Evolutionary conservation across 2,113 vertebrate genomes (phyloP), one percentile per base, ranked within the genome.

Genomic region (Microtus ochrogaster): DNA sequence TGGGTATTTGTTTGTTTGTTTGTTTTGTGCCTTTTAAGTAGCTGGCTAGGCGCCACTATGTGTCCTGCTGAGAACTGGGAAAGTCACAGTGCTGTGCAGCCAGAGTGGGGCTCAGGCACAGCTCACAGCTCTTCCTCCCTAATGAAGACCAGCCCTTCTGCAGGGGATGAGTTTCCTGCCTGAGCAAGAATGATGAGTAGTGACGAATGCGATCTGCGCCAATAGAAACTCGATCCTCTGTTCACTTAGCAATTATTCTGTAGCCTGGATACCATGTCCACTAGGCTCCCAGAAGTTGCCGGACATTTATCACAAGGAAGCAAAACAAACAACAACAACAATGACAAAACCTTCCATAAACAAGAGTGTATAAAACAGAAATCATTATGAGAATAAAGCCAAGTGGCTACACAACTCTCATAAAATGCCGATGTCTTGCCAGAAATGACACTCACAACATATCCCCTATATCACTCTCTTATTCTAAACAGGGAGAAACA

Each of bases 231-330:
- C 94, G 95, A 98, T 98, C 95, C 7, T 66, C 97, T 82, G 93
- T 97, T 98, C 98, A 98, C 98, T 98, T 98, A 98, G 98, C 98
- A 98, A 99, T 98, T 98, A 98, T 98, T 98, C 97, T 96, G 97
- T 96, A 98, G 97, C 97, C 96, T 97, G 97, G 98, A 98, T 98
- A 98, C 97, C 73, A 1, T 98, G 98, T 98, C 98, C 97, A 98
- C 94, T 97, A 90, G 89, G 93, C 93, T 89, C 70, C 95, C 82
- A 82, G 68, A 97, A 92, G 72, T 81, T 95, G 94, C 91, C 77
- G 92, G 72, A 74, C 90, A 90, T 98, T 98, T 96, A 98, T 98
- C 95, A 96, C 94, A 98, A 98, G 95, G 98, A 97, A 98, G 97
- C 93, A 95, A 98, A 97, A 19, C 76, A 94, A 97, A 98, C 63